Evolutionary conservation across 2,888 invertebrate species (phyloP).

Genomic region (Pomacea canaliculata): DNA sequence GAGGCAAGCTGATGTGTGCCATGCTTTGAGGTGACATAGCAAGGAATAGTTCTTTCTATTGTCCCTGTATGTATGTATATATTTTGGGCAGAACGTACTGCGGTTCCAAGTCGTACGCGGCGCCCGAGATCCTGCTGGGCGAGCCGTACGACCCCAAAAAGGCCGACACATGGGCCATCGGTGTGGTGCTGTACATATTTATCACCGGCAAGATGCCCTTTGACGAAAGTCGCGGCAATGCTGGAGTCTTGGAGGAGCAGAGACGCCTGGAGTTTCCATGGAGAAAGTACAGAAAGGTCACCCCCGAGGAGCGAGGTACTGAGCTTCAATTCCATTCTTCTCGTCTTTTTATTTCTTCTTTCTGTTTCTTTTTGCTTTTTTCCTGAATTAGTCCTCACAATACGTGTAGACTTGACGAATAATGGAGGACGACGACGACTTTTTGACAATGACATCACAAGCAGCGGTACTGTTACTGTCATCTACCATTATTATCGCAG

Average conservation of each 20-base stretch:
- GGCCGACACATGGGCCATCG: slow-evolving; percentile 72
- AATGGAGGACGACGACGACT: too few species aligned
- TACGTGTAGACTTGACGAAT: too few species aligned
- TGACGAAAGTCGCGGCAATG: slow-evolving; percentile 69
- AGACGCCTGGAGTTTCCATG: slow-evolving; percentile 59
- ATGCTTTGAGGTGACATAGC: too few species aligned
- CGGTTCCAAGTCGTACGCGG: slow-evolving; percentile 72
- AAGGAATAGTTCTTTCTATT: too few species aligned
- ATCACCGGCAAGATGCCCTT: slow-evolving; percentile 72
- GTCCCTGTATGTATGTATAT: too few species aligned
- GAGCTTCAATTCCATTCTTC: too few species aligned
- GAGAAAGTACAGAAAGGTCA: slow-evolving; percentile 58
- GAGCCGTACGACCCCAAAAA: slow-evolving; percentile 72
- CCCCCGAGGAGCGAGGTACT: slow-evolving; percentile 28
- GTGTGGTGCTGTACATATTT: slow-evolving; percentile 71
- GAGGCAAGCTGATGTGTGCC: neutral
- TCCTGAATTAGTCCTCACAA: too few species aligned
- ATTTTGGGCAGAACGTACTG: slow-evolving; percentile 67
- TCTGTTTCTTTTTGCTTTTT: neutral
- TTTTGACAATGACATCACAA: too few species aligned
- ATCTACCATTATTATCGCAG: too few species aligned
- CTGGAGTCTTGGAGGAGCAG: slow-evolving; percentile 64
- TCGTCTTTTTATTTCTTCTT: neutral
- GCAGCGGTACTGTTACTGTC: too few species aligned
- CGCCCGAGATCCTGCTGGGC: slow-evolving; percentile 70